A percentile compares a stretch with the other conserved stretches of the same genome.
Conservation (phyloP, 2,113 vertebrate species). For the Ahaetulla prasina region DNA sequence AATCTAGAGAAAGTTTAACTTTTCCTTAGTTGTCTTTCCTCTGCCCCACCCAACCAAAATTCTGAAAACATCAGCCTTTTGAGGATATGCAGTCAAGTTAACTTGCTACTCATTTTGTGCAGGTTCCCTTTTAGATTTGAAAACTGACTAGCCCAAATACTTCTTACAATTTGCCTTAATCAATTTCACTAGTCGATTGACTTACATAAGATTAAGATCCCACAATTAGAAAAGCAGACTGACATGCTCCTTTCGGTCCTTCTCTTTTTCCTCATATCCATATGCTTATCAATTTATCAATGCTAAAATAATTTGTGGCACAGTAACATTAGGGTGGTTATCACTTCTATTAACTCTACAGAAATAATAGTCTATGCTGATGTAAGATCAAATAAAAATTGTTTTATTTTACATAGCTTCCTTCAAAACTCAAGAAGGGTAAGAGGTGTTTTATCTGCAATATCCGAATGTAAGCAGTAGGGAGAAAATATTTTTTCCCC, state of each 20-base stretch:
- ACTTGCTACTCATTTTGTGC: background rate
- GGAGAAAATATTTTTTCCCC: no score
- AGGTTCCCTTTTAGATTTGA: background rate
- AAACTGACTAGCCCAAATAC: background rate
- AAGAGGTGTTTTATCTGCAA: conserved; percentile 68
- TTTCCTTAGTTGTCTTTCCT: background rate
- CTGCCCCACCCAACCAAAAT: background rate
- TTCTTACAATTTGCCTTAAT: background rate
- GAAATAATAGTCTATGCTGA: conserved; percentile 10
- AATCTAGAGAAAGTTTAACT: background rate
- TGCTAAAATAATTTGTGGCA: background rate
- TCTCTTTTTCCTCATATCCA: background rate
- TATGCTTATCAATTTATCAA: background rate
- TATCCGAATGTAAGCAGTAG: conserved; percentile 59
- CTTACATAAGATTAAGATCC: background rate
- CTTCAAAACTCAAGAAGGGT: conserved; percentile 65
- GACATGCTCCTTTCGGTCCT: background rate
- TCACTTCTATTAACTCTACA: background rate
- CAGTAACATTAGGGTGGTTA: background rate
- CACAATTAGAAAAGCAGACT: background rate
- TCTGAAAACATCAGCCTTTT: background rate
- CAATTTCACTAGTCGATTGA: background rate
- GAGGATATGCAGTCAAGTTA: background rate
- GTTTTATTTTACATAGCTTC: conserved; percentile 70
- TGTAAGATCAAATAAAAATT: conserved; percentile 56